A percentile compares a stretch with the other conserved stretches of the same genome.
phyloP scores from a whole-genome alignment of 2,888 invertebrate species.

The Phania funesta region DNA sequence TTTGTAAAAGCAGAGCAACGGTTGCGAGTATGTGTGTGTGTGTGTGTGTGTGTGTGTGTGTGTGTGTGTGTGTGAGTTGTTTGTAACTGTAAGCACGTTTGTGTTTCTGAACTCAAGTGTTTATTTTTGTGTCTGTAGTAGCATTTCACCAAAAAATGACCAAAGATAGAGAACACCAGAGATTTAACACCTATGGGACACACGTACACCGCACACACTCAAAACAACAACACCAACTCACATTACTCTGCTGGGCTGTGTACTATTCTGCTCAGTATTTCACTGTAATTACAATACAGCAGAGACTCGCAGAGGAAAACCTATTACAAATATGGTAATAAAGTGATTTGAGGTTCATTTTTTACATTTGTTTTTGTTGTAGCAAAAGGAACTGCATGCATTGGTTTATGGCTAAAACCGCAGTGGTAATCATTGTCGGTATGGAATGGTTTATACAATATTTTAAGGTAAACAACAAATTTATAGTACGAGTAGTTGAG shows the following conservation, averaged over 20 bases:
- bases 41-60: neutral
- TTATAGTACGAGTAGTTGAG: neutral
- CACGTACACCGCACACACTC: neutral
- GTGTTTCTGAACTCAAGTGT: neutral
- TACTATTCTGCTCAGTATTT: neutral
- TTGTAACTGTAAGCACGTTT: neutral
- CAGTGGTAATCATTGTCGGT: slow-evolving; percentile 57
- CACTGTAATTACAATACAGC: slow-evolving; percentile 6
- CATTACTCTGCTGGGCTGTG: neutral
- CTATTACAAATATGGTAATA: slow-evolving; percentile 59
- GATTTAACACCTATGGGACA: slow-evolving; percentile 54
- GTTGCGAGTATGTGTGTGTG: too few species aligned
- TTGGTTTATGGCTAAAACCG: slow-evolving; percentile 48
- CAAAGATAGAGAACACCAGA: slow-evolving; percentile 51
- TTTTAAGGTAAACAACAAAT: slow-evolving; percentile 52
- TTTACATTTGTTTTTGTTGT: slow-evolving; percentile 28
- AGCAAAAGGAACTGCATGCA: slow-evolving; percentile 49
- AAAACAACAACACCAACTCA: neutral
- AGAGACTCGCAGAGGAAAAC: slow-evolving; percentile 41
- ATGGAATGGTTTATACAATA: slow-evolving; percentile 19
- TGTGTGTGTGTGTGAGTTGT: neutral
- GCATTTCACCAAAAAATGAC: slow-evolving; percentile 48
- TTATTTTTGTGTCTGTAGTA: slow-evolving; percentile 12
- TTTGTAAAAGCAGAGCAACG: slow-evolving; percentile 13
- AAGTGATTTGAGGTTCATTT: slow-evolving; percentile 62